A percentile compares a stretch with the other conserved stretches of the same genome.
phyloP scores from a whole-genome alignment of 2,888 invertebrate genomes.

The Drosophila falleni region DNA sequence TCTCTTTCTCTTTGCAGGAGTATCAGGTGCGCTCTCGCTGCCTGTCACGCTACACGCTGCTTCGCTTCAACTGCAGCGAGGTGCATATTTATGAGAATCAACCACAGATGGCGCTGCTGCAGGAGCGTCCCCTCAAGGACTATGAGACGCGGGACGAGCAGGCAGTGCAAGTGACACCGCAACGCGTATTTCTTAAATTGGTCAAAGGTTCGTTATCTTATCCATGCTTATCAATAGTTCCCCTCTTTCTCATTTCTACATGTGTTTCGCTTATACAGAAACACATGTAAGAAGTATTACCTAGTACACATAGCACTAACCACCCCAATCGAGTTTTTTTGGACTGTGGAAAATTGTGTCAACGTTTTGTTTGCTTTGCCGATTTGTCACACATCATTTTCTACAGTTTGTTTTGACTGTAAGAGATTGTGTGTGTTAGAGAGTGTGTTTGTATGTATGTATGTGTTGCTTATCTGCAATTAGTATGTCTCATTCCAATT shows the following conservation, averaged over 20 bases:
- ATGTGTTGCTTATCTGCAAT: conserved; percentile 62
- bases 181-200: conserved; percentile 87
- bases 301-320: conserved; percentile 8
- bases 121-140: conserved; percentile 76
- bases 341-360: conserved; percentile 50
- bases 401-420: conserved; percentile 40
- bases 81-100: conserved; percentile 79
- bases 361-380: conserved; percentile 61
- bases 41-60: conserved; percentile 71
- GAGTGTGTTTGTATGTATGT: conserved; percentile 25
- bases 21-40: conserved; percentile 78
- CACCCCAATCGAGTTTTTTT: conserved; percentile 21
- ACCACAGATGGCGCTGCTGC: conserved; percentile 64
- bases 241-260: conserved; percentile 4
- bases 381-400: conserved; percentile 66
- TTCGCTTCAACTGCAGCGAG: conserved; percentile 69
- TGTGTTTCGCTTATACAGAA: conserved; percentile 14
- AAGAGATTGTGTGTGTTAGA: conserved; percentile 14
- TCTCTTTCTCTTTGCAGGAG: conserved; percentile 43
- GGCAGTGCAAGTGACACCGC: conserved; percentile 89
- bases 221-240: conserved; percentile 22
- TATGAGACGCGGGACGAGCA: conserved; percentile 80
- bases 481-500: conserved; percentile 29
- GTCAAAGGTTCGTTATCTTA: conserved; percentile 87
- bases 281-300: conserved; percentile 28